A percentile compares a stretch with the other conserved stretches of the same genome.
These are phyloP conservation scores for Callyntrura sp. DNA, from an alignment of 2,888 invertebrate species.

Conservation along the genomic window DNA sequence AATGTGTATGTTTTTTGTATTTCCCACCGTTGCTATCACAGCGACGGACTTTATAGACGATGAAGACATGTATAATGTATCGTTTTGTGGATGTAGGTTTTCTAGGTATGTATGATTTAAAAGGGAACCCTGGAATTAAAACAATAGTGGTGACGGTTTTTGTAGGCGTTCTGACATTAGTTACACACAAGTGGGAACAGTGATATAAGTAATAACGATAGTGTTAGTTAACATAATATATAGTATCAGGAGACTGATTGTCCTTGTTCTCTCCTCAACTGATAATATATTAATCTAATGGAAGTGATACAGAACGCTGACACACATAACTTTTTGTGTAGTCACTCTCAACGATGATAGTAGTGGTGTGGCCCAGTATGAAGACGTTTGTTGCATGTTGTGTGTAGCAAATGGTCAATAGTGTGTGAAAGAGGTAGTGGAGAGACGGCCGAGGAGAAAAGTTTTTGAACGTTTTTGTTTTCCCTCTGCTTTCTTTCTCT, in stretches of 20 bases:
- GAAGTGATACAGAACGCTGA: conserved; percentile 67
- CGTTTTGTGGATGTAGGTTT: background rate
- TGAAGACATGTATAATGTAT: background rate
- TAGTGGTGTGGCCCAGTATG: too few relatives aligned
- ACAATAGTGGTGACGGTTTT: background rate
- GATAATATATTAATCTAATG: conserved; percentile 77
- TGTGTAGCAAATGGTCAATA: conserved; percentile 9
- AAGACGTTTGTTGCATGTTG: background rate
- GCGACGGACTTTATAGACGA: background rate
- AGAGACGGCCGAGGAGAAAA: background rate
- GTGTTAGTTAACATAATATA: conserved; percentile 57
- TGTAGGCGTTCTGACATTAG: background rate
- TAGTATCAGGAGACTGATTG: conserved; percentile 73
- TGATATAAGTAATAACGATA: background rate
- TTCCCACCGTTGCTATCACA: background rate
- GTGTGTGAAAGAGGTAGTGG: background rate
- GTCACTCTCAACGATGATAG: background rate
- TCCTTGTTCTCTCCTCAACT: conserved; percentile 69
- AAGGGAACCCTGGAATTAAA: conserved; percentile 13
- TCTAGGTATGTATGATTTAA: background rate
- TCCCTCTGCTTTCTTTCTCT: background rate
- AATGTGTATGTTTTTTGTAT: conserved; percentile 26
- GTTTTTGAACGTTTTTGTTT: conserved; percentile 13
- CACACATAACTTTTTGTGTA: conserved; percentile 15
- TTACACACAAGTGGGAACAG: background rate